A percentile compares a stretch with the other conserved stretches of the same genome.
Conservation (phyloP, 1,140 invertebrate genomes). For the Cardiocondyla obscurior region DNA sequence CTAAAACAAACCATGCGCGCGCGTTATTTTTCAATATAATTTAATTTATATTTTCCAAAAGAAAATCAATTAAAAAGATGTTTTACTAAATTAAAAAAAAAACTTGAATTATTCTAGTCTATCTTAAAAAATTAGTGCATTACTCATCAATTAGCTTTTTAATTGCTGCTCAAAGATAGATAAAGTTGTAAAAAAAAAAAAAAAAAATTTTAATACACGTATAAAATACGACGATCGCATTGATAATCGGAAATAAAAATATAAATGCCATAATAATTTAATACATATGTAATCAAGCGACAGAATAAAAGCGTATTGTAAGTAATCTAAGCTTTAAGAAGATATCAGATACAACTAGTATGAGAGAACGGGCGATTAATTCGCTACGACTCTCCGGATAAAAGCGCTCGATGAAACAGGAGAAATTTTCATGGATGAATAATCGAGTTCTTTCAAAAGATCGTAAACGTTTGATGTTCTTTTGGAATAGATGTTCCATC, state of each 20-base stretch:
- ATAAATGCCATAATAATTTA: not conserved
- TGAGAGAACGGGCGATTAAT: conserved; percentile 28
- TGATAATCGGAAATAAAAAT: not conserved
- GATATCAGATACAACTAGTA: not conserved
- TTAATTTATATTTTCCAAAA: too few species aligned
- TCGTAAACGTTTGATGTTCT: conserved; percentile 52
- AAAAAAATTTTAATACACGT: too few species aligned
- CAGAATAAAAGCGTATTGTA: not conserved
- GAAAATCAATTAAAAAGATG: not conserved
- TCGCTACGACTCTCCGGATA: conserved; percentile 27
- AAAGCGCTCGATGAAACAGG: conserved; percentile 38
- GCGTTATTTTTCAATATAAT: too few species aligned
- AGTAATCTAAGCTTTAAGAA: not conserved
- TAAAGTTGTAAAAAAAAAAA: too few species aligned
- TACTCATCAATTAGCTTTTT: too few species aligned
- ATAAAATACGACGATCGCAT: not conserved
- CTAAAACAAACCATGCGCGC: too few species aligned
- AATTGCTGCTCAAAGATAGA: too few species aligned
- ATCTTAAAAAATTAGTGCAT: too few species aligned
- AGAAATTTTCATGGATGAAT: conserved; percentile 49
- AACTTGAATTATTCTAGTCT: too few species aligned
- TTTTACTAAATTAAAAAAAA: too few species aligned
- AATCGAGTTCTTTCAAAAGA: conserved; percentile 50
- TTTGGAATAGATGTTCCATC: conserved; percentile 38
- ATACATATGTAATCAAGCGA: not conserved